These are phyloP conservation scores for Uria lomvia DNA, from an alignment of 2,113 vertebrate genomes.

Conservation along the genomic window DNA sequence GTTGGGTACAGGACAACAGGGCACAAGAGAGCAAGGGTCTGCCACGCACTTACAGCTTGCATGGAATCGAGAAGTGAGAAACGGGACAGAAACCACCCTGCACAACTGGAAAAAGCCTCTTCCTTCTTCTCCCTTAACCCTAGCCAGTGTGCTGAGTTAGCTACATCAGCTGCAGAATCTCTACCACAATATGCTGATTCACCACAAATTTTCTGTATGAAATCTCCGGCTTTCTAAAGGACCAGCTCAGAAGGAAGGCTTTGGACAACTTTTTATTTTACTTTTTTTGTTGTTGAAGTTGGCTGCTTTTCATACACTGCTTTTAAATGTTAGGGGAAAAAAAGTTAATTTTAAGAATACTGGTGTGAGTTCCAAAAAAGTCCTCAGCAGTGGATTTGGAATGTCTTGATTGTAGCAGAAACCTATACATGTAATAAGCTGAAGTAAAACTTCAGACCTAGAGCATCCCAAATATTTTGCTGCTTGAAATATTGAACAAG, in stretches of 20 bases:
- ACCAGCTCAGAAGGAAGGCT: neutral
- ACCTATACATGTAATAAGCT: neutral
- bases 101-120: neutral
- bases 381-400: neutral
- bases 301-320: neutral
- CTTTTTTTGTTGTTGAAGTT: neutral
- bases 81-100: neutral
- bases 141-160: neutral
- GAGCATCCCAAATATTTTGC: neutral
- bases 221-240: neutral
- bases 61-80: neutral
- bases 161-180: neutral
- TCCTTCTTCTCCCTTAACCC: neutral
- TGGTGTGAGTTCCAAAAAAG: neutral
- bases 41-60: rapidly evolving
- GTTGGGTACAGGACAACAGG: neutral
- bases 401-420: neutral
- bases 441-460: neutral
- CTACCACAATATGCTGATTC: neutral
- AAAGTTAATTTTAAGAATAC: neutral
- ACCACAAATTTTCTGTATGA: neutral
- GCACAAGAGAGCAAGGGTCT: rapidly evolving
- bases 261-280: neutral
- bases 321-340: neutral
- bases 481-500: neutral